Conservation (phyloP, 2,797 vertebrate genomes). For the Sarcoramphus papa region DNA sequence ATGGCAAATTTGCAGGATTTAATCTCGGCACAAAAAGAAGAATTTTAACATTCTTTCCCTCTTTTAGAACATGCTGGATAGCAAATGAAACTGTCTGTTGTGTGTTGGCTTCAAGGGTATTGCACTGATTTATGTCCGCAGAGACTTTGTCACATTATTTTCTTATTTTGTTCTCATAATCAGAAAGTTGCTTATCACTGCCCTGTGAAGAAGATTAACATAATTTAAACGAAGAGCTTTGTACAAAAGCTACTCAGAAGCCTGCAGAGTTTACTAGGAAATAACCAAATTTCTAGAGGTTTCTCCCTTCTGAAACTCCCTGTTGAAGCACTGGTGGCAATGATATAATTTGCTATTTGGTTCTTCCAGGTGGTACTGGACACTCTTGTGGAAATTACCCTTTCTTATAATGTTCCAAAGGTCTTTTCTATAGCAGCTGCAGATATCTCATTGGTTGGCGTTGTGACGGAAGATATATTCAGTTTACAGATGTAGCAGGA, state of each 20-base stretch:
- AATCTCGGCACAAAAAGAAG: slow-evolving; percentile 11
- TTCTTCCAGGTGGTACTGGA: neutral
- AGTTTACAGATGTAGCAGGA: neutral
- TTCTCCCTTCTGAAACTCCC: neutral
- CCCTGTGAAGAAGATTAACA: slow-evolving; percentile 22
- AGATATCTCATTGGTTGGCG: neutral
- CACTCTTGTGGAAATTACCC: neutral
- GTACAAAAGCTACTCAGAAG: neutral
- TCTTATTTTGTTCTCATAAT: slow-evolving; percentile 15
- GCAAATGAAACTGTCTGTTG: slow-evolving; percentile 11
- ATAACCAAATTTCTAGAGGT: neutral
- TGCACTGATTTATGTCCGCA: neutral
- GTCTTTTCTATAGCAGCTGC: neutral
- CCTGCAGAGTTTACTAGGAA: neutral
- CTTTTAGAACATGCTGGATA: slow-evolving; percentile 16
- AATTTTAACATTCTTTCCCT: slow-evolving; percentile 50
- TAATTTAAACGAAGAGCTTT: slow-evolving; percentile 7
- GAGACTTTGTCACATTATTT: slow-evolving; percentile 20
- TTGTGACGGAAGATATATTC: neutral
- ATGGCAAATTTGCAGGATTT: slow-evolving; percentile 56
- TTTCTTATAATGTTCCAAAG: neutral
- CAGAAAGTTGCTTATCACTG: slow-evolving; percentile 32
- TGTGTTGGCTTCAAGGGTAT: slow-evolving; percentile 29
- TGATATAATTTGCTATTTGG: neutral
- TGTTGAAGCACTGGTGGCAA: neutral